Conservation (phyloP, 2,113 vertebrate genomes). For the Syngnathus floridae region DNA sequence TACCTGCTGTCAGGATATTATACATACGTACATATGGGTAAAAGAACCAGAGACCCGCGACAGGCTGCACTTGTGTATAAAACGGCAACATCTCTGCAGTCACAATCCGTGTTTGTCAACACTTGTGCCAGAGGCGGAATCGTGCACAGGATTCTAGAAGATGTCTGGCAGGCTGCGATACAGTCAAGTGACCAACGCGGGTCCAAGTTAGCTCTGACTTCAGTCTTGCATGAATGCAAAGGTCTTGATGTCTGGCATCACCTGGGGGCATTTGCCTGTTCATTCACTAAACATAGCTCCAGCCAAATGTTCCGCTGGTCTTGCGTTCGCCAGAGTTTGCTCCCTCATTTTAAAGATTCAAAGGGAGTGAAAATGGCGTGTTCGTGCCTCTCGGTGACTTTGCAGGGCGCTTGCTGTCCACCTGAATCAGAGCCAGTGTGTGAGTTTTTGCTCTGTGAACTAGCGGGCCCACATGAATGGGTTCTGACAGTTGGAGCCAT, state of each 20-base stretch:
- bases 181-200: slow-evolving; percentile 3
- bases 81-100: slow-evolving; percentile 1
- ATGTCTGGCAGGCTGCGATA: slow-evolving; percentile 8
- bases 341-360: neutral
- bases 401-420: slow-evolving; percentile 1
- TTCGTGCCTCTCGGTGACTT: neutral
- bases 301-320: neutral
- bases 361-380: neutral
- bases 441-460: slow-evolving; percentile 23
- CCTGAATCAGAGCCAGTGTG: slow-evolving; percentile 12
- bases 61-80: neutral
- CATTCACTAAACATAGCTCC: slow-evolving; percentile 1
- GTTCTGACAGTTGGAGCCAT: slow-evolving; percentile 19
- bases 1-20: neutral
- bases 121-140: slow-evolving; percentile 6
- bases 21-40: neutral
- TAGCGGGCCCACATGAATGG: slow-evolving; percentile 24
- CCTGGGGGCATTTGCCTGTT: neutral
- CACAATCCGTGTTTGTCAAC: neutral
- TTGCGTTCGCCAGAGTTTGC: neutral
- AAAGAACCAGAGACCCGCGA: neutral
- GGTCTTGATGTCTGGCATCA: neutral
- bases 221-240: slow-evolving; percentile 1
- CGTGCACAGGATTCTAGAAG: neutral
- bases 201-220: neutral